Percentiles rank a stretch among this genome's conserved stretches.
Evolutionary conservation across 2,113 vertebrate genomes (phyloP).

Genomic region (Toxostoma redivivum): DNA sequence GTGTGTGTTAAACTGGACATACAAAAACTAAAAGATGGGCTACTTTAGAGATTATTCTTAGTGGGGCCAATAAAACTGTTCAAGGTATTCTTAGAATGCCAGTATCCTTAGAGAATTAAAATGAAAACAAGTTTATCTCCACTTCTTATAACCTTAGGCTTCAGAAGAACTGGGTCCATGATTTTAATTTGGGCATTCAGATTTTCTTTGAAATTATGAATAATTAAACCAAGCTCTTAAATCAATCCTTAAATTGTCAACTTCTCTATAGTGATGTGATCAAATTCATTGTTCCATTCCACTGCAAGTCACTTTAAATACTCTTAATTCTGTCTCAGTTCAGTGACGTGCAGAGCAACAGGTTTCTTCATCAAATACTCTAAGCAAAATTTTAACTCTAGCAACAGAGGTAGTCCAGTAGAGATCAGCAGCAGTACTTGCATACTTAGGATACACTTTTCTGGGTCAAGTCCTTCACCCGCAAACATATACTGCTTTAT

Average conservation of each 20-base stretch:
- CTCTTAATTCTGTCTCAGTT: not conserved
- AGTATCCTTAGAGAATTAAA: not conserved
- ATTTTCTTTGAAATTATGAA: not conserved
- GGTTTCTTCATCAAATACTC: not conserved
- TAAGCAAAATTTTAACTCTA: not conserved
- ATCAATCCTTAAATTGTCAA: not conserved
- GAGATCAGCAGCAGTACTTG: not conserved
- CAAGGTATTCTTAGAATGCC: not conserved
- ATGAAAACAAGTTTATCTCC: not conserved
- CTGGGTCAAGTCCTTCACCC: not conserved
- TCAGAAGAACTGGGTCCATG: not conserved
- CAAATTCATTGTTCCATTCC: not conserved
- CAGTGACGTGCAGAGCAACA: not conserved
- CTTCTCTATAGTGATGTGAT: not conserved
- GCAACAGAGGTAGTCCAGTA: not conserved
- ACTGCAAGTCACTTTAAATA: not conserved
- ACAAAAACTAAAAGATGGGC: not conserved
- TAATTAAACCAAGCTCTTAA: not conserved
- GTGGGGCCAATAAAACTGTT: not conserved
- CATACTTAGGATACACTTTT: not conserved
- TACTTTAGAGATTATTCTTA: not conserved
- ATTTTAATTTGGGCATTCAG: not conserved
- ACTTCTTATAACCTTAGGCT: not conserved
- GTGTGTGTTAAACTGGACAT: not conserved
- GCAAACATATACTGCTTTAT: not conserved